Evolutionary conservation across 2,888 invertebrate genomes (phyloP), one percentile per base, ranked within the genome.

Genomic region (Clivina fossor): DNA sequence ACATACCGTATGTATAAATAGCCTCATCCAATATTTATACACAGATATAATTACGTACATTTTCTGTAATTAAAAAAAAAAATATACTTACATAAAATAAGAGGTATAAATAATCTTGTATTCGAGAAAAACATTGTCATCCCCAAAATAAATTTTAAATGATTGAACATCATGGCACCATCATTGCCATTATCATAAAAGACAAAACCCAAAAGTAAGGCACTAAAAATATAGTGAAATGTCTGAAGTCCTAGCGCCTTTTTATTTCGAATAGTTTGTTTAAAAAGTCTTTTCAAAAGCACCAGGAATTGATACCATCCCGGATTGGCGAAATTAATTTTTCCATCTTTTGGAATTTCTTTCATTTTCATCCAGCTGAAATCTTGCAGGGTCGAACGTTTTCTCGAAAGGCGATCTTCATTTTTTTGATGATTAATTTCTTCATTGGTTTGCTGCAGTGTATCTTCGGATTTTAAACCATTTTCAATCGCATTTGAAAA

Each of bases 271-370:
- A 59, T 69, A 35, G 69, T 76, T 61, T 81, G 80, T 2, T 73
- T 30, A 33, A 76, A 71, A 76, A 79, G 79, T 49, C 80, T 64
- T 48, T 69, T 71, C 9, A 74, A 69, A 18, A 81, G 64, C 56
- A 81, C 76, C 2, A 66, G 33, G 63, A 80, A 79, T 61, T 81
- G 81, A 5, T 71, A 73, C 35, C 71, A 66, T 62, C 80, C 80
- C 1, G 78, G 74, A 1, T 78, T 78, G 0, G 80, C 73, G 56
- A 78, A 80, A 61, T 76, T 74, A 71, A 77, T 71, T 60, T 69
- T 71, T 19, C 16, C 13, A n/a, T 30, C 24, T 4, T 24, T 2
- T 8, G 15, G 2, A 24, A 9, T 20, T 9, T 47, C 28, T n/a
- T 54, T 44, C 13, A 30, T 20, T 18, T 20, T 50, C 2, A 54